Evolutionary conservation across 2,888 invertebrate species (phyloP), one percentile per base, ranked within the genome.

Genomic region (Polymixis flavicincta): DNA sequence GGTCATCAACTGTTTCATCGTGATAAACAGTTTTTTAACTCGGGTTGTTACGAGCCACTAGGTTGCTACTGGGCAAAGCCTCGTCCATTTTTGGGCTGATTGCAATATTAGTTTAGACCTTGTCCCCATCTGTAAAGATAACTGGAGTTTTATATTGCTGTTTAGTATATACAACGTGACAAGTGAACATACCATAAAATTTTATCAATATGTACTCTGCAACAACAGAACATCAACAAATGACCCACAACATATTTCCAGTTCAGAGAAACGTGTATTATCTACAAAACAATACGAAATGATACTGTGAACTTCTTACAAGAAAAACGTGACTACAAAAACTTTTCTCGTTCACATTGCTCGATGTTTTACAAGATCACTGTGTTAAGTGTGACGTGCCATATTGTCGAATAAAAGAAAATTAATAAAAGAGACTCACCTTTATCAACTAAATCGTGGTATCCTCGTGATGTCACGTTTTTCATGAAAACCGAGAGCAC

Each of bases 61-160:
- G 22, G 50, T 65, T 65, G 64, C 22, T 65, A 50, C 50, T 65
- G 64, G 64, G 64, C 28, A 50, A 65, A 65, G 0, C 64, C 22
- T 50, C 32, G 32, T 65, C 45, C 63, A 25, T 22, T 32, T 14
- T 65, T 65, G 65, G 19, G 28, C 28, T 65, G 32, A 65, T 65
- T 9, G 65, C 52, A 65, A 52, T 52, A 65, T 65, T 52, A 8
- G 52, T 65, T 65, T 22, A 52, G 65, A 66, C 8, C 54, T 66
- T 66, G 54, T 69, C 69, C 22, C 69, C 69, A 69, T 69, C 59
- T 60, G 69, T 69, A 69, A 69, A 69, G 45, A 69, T 69, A 59
- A 59, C 1, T 13, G 59, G 42, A 45, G 59, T 59, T 59, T 14
- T 32, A 69, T 69, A 54, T 37, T 66, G 55, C 63, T 64, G 60